Evolutionary conservation across 1,140 invertebrate species (phyloP).

Genomic region (roundworm (Caenorhabditis elegans)): WBcel235 BX284604.4:4410501-4411000

Average conservation of each 20-base stretch:
- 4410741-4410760: slow-evolving; percentile 53
- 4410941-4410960: neutral
- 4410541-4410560: neutral
- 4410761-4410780: slow-evolving; percentile 51
- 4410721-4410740: neutral
- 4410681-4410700: no score
- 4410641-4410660: no score
- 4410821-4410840: slow-evolving; percentile 47
- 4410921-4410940: no score
- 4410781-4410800: slow-evolving; percentile 49
- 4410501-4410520: no score
- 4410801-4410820: slow-evolving; percentile 48
- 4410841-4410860: no score
- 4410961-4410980: no score
- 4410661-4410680: neutral
- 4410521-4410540: no score
- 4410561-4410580: slow-evolving; percentile 29
- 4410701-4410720: no score
- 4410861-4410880: no score
- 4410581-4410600: neutral
- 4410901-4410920: no score
- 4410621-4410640: neutral
- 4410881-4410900: no score
- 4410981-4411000: no score
- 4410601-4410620: slow-evolving; percentile 16